Conservation (phyloP, 2,888 invertebrate species). For the Hecatera dysodea region DNA sequence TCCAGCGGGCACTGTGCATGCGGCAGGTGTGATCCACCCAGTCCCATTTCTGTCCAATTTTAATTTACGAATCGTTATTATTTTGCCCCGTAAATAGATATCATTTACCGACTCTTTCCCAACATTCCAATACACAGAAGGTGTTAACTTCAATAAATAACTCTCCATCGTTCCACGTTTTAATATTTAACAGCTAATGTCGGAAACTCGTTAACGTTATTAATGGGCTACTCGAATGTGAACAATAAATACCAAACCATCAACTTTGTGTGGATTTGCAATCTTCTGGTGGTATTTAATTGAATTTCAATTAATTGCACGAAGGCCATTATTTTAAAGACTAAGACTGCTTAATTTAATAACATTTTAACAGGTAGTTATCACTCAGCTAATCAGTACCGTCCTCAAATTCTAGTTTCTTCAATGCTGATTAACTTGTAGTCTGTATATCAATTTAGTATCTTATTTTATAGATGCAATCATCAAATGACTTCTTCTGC, state of each 20-base stretch:
- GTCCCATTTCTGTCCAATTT: too few species aligned
- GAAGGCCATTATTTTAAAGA: neutral
- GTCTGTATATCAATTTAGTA: neutral
- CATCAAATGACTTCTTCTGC: too few species aligned
- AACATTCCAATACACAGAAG: slow-evolving; percentile 12
- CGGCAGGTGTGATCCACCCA: too few species aligned
- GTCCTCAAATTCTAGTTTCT: neutral
- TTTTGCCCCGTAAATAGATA: neutral
- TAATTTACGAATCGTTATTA: too few species aligned
- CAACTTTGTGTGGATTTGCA: slow-evolving; percentile 15
- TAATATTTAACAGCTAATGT: slow-evolving; percentile 46
- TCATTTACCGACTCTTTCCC: slow-evolving; percentile 28
- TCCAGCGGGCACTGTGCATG: too few species aligned
- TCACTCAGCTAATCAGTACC: neutral
- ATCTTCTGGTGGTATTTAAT: neutral
- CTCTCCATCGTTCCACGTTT: slow-evolving; percentile 29
- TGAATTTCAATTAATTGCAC: slow-evolving; percentile 6
- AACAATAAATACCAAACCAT: slow-evolving; percentile 45
- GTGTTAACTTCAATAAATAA: slow-evolving; percentile 54
- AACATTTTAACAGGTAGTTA: neutral
- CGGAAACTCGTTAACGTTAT: slow-evolving; percentile 61
- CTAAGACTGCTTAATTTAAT: neutral
- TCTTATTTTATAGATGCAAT: too few species aligned
- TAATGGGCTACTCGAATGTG: slow-evolving; percentile 35
- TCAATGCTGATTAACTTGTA: neutral